Percentiles rank a stretch among this genome's conserved stretches.
phyloP scores from a whole-genome alignment of 1,140 invertebrate genomes.

The Leptinotarsa texana region DNA sequence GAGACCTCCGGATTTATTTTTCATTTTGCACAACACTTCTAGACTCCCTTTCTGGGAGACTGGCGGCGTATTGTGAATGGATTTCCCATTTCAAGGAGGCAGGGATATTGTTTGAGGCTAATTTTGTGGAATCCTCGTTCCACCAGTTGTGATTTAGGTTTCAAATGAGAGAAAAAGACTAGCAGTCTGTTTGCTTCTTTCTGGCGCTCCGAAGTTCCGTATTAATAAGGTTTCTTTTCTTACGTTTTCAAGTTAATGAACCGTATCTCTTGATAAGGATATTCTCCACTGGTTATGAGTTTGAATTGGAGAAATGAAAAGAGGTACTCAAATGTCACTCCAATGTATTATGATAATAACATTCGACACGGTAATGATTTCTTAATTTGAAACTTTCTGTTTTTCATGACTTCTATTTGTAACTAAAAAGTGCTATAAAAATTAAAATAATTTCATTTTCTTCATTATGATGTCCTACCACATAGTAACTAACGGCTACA shows the following conservation, averaged over 20 bases:
- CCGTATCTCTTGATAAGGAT: too few relatives aligned
- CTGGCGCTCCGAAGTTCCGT: background rate
- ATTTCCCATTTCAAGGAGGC: background rate
- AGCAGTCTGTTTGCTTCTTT: background rate
- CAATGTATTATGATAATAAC: too few relatives aligned
- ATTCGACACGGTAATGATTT: too few relatives aligned
- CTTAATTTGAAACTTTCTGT: too few relatives aligned
- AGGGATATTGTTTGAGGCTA: background rate
- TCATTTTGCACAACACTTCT: conserved; percentile 5
- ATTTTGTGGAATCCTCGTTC: background rate
- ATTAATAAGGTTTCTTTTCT: background rate
- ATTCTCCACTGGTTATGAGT: too few relatives aligned
- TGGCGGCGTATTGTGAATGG: conserved; percentile 1
- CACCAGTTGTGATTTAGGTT: background rate
- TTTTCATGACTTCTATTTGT: too few relatives aligned
- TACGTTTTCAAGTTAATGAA: too few relatives aligned
- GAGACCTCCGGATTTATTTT: conserved; percentile 3
- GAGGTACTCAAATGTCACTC: background rate
- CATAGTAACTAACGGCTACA: too few relatives aligned
- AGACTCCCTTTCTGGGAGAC: conserved; percentile 1
- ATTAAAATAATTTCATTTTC: too few relatives aligned
- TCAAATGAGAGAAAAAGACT: background rate
- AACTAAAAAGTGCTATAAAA: too few relatives aligned
- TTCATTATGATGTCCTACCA: too few relatives aligned
- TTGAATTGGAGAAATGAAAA: background rate